phyloP scores from a whole-genome alignment of 2,888 invertebrate genomes.

The Dolomedes plantarius region DNA sequence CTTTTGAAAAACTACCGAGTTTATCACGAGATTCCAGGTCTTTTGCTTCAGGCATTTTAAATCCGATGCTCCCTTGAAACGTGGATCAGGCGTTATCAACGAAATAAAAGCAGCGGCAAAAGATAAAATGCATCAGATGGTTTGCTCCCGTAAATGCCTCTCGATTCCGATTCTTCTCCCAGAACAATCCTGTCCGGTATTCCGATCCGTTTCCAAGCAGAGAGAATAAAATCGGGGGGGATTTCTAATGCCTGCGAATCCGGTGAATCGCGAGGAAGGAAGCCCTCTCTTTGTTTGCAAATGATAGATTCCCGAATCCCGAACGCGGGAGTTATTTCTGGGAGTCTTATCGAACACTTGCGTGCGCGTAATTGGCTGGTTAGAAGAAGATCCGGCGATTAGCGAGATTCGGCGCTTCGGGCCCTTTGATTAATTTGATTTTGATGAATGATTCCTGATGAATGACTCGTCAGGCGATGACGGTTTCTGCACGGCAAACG shows the following conservation, averaged over 20 bases:
- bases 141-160: neutral
- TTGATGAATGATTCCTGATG: constrained; percentile 13
- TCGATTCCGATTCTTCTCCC: neutral
- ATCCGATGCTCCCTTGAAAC: too few species aligned
- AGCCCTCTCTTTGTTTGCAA: neutral
- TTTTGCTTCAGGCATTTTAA: too few species aligned
- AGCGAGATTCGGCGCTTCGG: neutral
- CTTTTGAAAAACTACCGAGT: too few species aligned
- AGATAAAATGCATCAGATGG: constrained; percentile 5
- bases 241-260: neutral
- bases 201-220: neutral
- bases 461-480: constrained; percentile 7
- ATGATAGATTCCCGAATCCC: constrained; percentile 6
- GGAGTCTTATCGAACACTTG: constrained; percentile 3
- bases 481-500: too few species aligned
- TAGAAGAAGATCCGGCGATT: constrained; percentile 12
- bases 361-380: neutral
- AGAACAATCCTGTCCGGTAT: neutral
- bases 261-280: neutral
- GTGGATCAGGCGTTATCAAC: too few species aligned
- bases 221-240: neutral
- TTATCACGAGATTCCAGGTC: too few species aligned
- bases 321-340: neutral
- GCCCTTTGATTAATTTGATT: neutral
- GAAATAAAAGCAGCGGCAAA: neutral